Percentiles rank a stretch among this genome's conserved stretches.
These are phyloP conservation scores for Typhlichthys subterraneus DNA, from an alignment of 2,797 vertebrate species.

Conservation along the genomic window DNA sequence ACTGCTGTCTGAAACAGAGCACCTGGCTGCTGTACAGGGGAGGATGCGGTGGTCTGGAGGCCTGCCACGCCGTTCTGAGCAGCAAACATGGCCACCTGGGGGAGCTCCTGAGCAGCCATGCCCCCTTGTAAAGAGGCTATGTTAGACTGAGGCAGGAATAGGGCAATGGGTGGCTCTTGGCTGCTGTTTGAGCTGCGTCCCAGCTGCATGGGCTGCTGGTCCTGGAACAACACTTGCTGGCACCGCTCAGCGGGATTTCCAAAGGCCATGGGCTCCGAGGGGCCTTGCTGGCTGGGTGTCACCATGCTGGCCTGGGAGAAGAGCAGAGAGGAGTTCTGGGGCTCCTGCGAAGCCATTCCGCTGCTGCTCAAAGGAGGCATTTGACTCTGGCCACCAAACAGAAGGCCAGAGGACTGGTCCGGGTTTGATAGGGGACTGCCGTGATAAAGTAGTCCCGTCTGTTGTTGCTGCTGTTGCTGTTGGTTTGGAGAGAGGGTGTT, in stretches of 20 bases:
- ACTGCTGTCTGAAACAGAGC: slow-evolving; percentile 87
- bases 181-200: slow-evolving; percentile 79
- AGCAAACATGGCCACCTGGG: slow-evolving; percentile 87
- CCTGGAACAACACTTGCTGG: slow-evolving; percentile 89
- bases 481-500: slow-evolving; percentile 70
- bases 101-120: slow-evolving; percentile 85
- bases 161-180: slow-evolving; percentile 87
- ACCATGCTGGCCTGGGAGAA: slow-evolving; percentile 87
- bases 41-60: slow-evolving; percentile 85
- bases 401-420: slow-evolving; percentile 79
- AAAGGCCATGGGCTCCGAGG: slow-evolving; percentile 89
- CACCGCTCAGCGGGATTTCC: slow-evolving; percentile 82
- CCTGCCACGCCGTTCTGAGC: slow-evolving; percentile 85
- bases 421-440: slow-evolving; percentile 81
- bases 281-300: slow-evolving; percentile 84
- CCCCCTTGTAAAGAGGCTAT: slow-evolving; percentile 88
- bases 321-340: slow-evolving; percentile 85
- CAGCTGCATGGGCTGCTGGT: slow-evolving; percentile 92
- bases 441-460: slow-evolving; percentile 85
- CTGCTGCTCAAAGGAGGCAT: slow-evolving; percentile 82
- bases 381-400: slow-evolving; percentile 83
- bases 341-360: slow-evolving; percentile 83
- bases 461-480: slow-evolving; percentile 71
- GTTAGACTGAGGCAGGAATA: slow-evolving; percentile 90
- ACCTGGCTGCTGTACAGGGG: slow-evolving; percentile 86